Percentiles rank a stretch among this genome's conserved stretches.
These are phyloP conservation scores for Stratiolaelaps scimitus DNA, from an alignment of 1,140 invertebrate species.

Conservation along the genomic window DNA sequence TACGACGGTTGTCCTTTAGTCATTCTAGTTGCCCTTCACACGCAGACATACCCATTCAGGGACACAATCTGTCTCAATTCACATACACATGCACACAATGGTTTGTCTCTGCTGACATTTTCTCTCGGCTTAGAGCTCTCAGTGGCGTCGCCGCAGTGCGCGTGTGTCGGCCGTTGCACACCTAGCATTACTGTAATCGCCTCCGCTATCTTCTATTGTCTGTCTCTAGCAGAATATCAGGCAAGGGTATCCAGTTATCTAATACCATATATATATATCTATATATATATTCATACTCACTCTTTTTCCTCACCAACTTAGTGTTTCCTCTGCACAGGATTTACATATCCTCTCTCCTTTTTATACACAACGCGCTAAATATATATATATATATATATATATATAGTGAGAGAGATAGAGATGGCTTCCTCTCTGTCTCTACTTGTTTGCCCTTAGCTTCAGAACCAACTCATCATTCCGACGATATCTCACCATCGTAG, in stretches of 20 bases:
- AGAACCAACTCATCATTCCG: too few species aligned
- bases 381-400: too few species aligned
- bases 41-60: too few species aligned
- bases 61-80: neutral
- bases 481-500: too few species aligned
- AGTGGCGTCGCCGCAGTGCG: neutral
- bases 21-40: neutral
- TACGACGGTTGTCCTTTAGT: neutral
- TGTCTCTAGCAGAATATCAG: neutral
- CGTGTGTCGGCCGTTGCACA: neutral
- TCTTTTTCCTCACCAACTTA: neutral
- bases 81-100: neutral
- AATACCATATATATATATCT: conserved; percentile 5
- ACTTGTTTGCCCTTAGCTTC: too few species aligned
- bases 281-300: neutral
- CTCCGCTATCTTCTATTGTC: neutral
- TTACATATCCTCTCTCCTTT: too few species aligned
- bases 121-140: neutral
- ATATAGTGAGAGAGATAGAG: too few species aligned
- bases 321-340: too few species aligned
- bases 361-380: too few species aligned
- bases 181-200: neutral
- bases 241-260: neutral
- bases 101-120: neutral
- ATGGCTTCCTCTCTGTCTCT: too few species aligned